These are phyloP conservation scores for Gobio occitaniae DNA, from an alignment of 2,797 vertebrate genomes.

Conservation along the genomic window DNA sequence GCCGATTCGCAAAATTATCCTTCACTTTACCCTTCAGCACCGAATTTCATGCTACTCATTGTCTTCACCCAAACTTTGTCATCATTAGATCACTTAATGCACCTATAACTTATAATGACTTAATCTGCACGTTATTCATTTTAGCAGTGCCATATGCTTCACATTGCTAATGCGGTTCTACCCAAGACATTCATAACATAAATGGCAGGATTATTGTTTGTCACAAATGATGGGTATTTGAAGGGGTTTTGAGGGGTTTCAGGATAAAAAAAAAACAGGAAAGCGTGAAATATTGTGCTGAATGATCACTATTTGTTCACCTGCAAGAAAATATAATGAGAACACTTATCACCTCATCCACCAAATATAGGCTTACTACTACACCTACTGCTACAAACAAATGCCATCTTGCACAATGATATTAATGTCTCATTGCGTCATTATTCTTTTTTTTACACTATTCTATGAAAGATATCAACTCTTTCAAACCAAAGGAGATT, in stretches of 20 bases:
- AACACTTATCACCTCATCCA: background rate
- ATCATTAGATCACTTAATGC: slow-evolving; percentile 35
- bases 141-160: slow-evolving; percentile 34
- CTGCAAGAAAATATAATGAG: slow-evolving; percentile 5
- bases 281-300: background rate
- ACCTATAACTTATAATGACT: slow-evolving; percentile 40
- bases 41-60: slow-evolving; percentile 25
- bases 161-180: slow-evolving; percentile 2
- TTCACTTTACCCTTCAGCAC: slow-evolving; percentile 26
- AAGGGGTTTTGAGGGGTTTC: slow-evolving; percentile 3
- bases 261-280: background rate
- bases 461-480: background rate
- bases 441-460: background rate
- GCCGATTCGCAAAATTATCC: slow-evolving; percentile 33
- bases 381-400: slow-evolving; percentile 3
- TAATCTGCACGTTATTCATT: slow-evolving; percentile 5
- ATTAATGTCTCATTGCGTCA: background rate
- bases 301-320: background rate
- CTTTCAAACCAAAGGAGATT: background rate
- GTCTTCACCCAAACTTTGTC: slow-evolving; percentile 38
- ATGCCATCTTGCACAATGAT: background rate
- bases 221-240: background rate
- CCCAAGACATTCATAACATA: background rate
- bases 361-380: background rate
- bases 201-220: slow-evolving; percentile 2